Evolutionary conservation across 2,113 vertebrate species (phyloP).

Genomic region (Chauna torquata): DNA sequence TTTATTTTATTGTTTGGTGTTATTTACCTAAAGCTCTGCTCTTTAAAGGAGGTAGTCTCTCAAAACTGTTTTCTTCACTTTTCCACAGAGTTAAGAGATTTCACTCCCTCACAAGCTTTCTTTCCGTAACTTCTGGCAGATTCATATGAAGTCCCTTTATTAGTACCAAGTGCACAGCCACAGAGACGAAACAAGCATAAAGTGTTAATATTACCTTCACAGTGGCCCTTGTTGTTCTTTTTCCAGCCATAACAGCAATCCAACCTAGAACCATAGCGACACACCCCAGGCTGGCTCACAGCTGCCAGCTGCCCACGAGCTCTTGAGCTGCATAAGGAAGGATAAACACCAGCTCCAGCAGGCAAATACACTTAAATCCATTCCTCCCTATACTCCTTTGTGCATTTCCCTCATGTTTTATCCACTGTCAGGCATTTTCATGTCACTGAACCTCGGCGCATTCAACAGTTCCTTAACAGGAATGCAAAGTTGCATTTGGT

Average conservation of each 20-base stretch:
- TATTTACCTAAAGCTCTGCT: background rate
- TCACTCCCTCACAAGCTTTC: background rate
- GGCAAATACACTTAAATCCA: background rate
- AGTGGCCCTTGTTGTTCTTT: slow-evolving; percentile 85
- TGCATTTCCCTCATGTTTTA: background rate
- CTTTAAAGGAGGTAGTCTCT: background rate
- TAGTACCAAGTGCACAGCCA: background rate
- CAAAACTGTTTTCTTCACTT: background rate
- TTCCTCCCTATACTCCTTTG: background rate
- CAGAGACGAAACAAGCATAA: background rate
- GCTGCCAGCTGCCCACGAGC: slow-evolving; percentile 71
- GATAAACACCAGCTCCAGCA: background rate
- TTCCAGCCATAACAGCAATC: slow-evolving; percentile 97
- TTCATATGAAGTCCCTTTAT: background rate
- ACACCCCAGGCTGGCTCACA: slow-evolving; percentile 83
- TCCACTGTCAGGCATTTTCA: background rate
- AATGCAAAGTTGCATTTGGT: background rate
- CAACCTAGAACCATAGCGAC: slow-evolving; percentile 85
- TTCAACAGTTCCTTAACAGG: background rate
- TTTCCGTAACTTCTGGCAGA: background rate
- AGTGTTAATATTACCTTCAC: slow-evolving; percentile 85
- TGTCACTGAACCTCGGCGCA: background rate
- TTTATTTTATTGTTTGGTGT: background rate
- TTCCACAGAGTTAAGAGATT: background rate
- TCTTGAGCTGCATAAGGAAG: slow-evolving; percentile 66